Evolutionary conservation across 1,140 invertebrate genomes (phyloP).

Genomic region (Artemia franciscana): DNA sequence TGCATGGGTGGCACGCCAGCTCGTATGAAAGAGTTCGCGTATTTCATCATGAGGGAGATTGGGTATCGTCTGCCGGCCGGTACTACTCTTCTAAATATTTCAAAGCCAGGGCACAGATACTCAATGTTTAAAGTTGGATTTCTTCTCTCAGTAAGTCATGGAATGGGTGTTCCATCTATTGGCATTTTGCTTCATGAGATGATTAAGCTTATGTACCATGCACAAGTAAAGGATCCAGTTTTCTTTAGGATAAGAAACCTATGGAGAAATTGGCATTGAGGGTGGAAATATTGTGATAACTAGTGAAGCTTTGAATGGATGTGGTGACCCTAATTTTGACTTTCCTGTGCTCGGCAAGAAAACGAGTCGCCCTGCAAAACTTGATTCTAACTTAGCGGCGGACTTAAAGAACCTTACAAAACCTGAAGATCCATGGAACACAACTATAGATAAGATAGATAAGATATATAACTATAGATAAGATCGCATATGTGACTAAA

Average conservation of each 20-base stretch:
- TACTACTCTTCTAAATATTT: slow-evolving; percentile 64
- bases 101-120: slow-evolving; percentile 76
- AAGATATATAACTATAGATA: no score
- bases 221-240: no score
- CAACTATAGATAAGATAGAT: no score
- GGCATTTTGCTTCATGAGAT: no score
- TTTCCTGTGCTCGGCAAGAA: slow-evolving; percentile 60
- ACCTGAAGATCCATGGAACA: slow-evolving; percentile 52
- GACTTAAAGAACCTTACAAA: slow-evolving; percentile 44
- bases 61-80: slow-evolving; percentile 68
- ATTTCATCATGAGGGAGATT: slow-evolving; percentile 67
- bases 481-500: no score
- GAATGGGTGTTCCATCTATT: no score
- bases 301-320: no score
- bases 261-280: slow-evolving; percentile 74
- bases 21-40: slow-evolving; percentile 79
- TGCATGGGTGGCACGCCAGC: no score
- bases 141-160: no score
- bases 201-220: no score
- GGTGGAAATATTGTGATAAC: no score
- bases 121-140: no score
- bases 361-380: slow-evolving; percentile 47
- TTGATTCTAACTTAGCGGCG: slow-evolving; percentile 50
- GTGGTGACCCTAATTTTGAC: neutral
- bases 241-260: slow-evolving; percentile 82